Percentiles rank a stretch among this genome's conserved stretches.
Conservation (phyloP, 92 coral and sea anemone species). For the Plumapathes pennacea region DNA sequence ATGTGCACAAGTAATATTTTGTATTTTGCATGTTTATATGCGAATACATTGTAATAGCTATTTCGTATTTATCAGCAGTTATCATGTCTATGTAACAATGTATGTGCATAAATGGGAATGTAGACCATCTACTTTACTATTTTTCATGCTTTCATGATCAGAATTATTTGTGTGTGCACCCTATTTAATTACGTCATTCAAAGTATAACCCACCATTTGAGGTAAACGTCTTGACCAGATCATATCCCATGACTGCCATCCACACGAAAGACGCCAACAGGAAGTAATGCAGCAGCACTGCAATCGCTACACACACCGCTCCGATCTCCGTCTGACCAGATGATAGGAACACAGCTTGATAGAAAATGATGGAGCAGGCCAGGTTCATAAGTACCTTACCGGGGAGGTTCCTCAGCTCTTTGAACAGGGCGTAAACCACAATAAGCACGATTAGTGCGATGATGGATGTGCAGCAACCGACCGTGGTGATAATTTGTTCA, state of each 20-base stretch:
- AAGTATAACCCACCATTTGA: conserved; percentile 27
- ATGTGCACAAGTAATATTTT: no score
- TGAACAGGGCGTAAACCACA: conserved; percentile 9
- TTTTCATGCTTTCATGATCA: no score
- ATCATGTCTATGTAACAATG: no score
- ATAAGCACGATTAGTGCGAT: conserved; percentile 6
- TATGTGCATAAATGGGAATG: no score
- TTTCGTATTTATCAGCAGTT: no score
- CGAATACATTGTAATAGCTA: no score
- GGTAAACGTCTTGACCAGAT: conserved; percentile 18
- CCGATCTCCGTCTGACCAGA: conserved; percentile 4
- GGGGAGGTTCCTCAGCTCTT: conserved; percentile 23
- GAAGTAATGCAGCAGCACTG: conserved; percentile 27
- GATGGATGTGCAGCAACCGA: conserved; percentile 5
- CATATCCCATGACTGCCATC: conserved; percentile 35
- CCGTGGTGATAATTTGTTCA: not conserved
- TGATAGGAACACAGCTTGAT: conserved; percentile 13
- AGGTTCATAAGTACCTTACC: conserved; percentile 22
- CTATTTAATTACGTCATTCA: no score
- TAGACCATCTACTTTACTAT: no score
- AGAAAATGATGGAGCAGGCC: conserved; percentile 2
- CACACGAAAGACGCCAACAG: conserved; percentile 25
- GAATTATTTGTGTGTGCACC: no score
- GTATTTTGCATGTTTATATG: no score
- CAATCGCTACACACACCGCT: conserved; percentile 12